Percentiles rank a stretch among this genome's conserved stretches.
These are phyloP conservation scores for Dasypogon diadema DNA, from an alignment of 2,888 invertebrate species.

Conservation along the genomic window DNA sequence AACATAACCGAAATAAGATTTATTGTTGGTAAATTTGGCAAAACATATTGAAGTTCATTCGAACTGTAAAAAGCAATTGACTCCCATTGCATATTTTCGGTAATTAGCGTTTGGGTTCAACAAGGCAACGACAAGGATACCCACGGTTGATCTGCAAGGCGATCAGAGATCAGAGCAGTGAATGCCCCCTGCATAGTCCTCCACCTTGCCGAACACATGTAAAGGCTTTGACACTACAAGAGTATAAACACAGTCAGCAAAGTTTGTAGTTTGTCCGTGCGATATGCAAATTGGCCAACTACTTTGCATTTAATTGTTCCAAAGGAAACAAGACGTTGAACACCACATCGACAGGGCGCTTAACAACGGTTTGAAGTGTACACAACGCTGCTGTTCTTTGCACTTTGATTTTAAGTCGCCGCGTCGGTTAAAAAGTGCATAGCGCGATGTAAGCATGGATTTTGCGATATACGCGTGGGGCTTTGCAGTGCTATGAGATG, in stretches of 20 bases:
- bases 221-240: background rate
- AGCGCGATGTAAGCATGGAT: background rate
- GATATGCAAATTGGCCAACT: conserved; percentile 19
- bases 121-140: too few species aligned
- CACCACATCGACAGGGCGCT: background rate
- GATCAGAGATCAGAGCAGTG: background rate
- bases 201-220: background rate
- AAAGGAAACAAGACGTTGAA: background rate
- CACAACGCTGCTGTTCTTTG: background rate
- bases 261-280: background rate
- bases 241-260: background rate
- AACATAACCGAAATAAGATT: too few species aligned
- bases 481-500: background rate
- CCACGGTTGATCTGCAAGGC: too few species aligned
- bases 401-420: background rate
- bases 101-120: too few species aligned
- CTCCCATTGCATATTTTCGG: too few species aligned
- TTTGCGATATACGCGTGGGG: background rate
- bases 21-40: too few species aligned
- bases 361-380: too few species aligned
- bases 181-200: background rate
- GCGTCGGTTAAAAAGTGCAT: background rate
- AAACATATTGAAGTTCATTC: too few species aligned
- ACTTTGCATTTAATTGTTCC: conserved; percentile 25
- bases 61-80: too few species aligned